A percentile compares a stretch with the other conserved stretches of the same genome.
phyloP scores from a whole-genome alignment of 30 jellyfish, hydroid and myxozoan genomes.

The Pelagia noctiluca region DNA sequence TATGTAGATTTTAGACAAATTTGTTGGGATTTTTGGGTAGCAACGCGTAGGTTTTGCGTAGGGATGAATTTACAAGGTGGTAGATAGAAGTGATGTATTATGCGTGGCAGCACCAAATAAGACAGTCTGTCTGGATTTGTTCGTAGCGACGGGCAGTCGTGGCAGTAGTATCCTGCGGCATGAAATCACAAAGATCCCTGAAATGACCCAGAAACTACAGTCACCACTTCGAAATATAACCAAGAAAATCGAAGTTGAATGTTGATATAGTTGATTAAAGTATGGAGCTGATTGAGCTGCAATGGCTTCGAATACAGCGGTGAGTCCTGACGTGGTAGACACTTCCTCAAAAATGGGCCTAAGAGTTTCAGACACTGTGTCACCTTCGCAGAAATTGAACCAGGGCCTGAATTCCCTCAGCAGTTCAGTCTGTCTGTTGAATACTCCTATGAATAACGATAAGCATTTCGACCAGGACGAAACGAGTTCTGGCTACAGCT shows the following conservation, averaged over 20 bases:
- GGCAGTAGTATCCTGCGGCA: too few species aligned
- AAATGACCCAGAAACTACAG: too few species aligned
- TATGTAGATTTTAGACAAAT: too few species aligned
- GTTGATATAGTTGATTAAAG: not conserved
- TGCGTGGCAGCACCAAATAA: too few species aligned
- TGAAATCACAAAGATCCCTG: too few species aligned
- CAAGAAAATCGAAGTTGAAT: not conserved
- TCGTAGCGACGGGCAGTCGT: too few species aligned
- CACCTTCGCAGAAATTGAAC: not conserved
- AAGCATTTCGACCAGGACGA: slow-evolving; percentile 62
- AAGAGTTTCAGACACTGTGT: slow-evolving; percentile 42
- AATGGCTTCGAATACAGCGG: not conserved
- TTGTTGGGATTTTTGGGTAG: too few species aligned
- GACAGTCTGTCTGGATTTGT: too few species aligned
- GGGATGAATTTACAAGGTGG: too few species aligned
- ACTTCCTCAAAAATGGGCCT: slow-evolving; percentile 56
- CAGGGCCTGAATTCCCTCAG: not conserved
- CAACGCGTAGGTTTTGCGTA: too few species aligned
- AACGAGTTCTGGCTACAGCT: slow-evolving; percentile 79
- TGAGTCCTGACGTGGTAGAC: not conserved
- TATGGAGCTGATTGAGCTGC: not conserved
- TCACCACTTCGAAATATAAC: not conserved
- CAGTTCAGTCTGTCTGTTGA: not conserved
- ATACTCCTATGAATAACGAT: not conserved
- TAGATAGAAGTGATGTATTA: too few species aligned